Base-by-base conservation (phyloP, 2,888 invertebrate species). In the Eudiplozoon nipponicum region DNA sequence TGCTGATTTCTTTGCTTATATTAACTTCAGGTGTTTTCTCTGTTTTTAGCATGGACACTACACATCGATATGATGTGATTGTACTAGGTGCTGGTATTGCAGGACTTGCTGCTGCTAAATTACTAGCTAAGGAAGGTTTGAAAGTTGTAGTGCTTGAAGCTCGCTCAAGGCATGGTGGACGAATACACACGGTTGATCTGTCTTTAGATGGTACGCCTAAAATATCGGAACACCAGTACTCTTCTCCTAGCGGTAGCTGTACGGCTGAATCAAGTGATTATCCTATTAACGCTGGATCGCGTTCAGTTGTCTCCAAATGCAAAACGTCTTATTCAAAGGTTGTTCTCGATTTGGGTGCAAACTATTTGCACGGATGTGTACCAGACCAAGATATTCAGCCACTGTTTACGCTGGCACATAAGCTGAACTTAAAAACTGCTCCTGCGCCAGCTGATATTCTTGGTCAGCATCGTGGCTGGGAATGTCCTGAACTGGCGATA, bases 11-110 rank as follows among this genome's bases (percentile, higher is more conserved):
- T n/a, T n/a, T n/a, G n/a, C n/a, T n/a, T n/a, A n/a, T n/a, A n/a
- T n/a, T n/a, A n/a, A n/a, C n/a, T n/a, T n/a, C n/a, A n/a, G n/a
- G n/a, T n/a, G n/a, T n/a, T n/a, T n/a, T n/a, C n/a, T n/a, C n/a
- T n/a, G n/a, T n/a, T n/a, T n/a, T n/a, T n/a, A n/a, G n/a, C n/a
- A n/a, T n/a, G n/a, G n/a, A n/a, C n/a, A n/a, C n/a, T n/a, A n/a
- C n/a, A n/a, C n/a, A n/a, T n/a, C n/a, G n/a, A n/a, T n/a, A n/a
- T n/a, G n/a, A n/a, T n/a, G n/a, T n/a, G n/a, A 19, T 44, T 5
- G 23, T 45, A 3, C 36, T 45, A 21, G 45, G 45, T 9, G 44
- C 43, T 20, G 45, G 45, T 22, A 22, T 45, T 22, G 36, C 45
- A 5, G 45, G 45, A 20, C 28, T 45, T 15, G 43, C 35, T 23